Percentiles rank a stretch among this genome's conserved stretches.
These are phyloP conservation scores for Coenonympha arcania DNA, from an alignment of 2,888 invertebrate species.

Conservation along the genomic window DNA sequence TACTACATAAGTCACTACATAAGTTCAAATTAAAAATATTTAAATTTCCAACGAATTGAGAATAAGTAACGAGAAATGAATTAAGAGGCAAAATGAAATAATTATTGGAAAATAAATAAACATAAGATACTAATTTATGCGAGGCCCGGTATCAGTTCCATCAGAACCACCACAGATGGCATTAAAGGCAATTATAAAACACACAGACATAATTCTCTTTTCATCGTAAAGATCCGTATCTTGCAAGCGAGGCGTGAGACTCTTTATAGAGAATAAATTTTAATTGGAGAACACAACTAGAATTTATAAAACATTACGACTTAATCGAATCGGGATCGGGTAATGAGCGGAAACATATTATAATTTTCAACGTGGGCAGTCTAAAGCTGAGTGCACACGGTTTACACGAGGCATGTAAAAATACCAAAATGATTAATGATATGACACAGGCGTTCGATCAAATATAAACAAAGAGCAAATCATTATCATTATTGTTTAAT, in stretches of 20 bases:
- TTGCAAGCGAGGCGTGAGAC: conserved; percentile 40
- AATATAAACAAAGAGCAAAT: too few relatives aligned
- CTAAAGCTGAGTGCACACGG: conserved; percentile 11
- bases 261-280: conserved; percentile 56
- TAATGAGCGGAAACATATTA: conserved; percentile 70
- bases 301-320: conserved; percentile 62
- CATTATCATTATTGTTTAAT: too few relatives aligned
- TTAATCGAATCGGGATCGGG: conserved; percentile 63
- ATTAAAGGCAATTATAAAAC: conserved; percentile 57
- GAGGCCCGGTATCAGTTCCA: conserved; percentile 35
- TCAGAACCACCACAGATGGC: conserved; percentile 43
- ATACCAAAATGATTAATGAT: not conserved
- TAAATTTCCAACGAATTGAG: too few relatives aligned
- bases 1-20: too few relatives aligned
- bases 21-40: too few relatives aligned
- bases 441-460: too few relatives aligned
- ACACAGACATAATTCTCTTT: conserved; percentile 47
- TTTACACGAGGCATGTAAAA: not conserved
- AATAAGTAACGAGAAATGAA: not conserved
- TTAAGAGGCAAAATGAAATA: conserved; percentile 3
- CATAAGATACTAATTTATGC: conserved; percentile 37
- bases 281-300: conserved; percentile 60
- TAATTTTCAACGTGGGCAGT: conserved; percentile 61
- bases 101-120: conserved; percentile 20
- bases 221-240: conserved; percentile 35